Base-by-base conservation (phyloP, 1,140 invertebrate genomes). In the Druon quercuslanigerum region DNA sequence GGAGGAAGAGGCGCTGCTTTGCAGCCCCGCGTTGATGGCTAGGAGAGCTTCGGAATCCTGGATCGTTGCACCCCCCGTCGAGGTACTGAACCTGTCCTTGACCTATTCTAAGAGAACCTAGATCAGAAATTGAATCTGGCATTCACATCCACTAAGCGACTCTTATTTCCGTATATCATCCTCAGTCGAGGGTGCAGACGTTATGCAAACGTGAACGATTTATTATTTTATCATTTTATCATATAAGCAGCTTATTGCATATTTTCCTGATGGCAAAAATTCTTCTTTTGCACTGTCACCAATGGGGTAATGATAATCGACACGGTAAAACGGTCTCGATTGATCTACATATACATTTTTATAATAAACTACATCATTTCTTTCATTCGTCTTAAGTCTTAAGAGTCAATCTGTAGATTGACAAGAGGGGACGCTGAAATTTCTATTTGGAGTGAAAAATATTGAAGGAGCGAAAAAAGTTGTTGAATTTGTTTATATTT, bases 1-100 rank as follows among this genome's bases (percentile, higher is more conserved):
- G 82, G 96, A 97, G 87, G 96, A 97, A 82, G 96, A 96, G 88
- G 95, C 96, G 83, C 92, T 97, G 81, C 93, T 96, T 92, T 96
- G 95, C 92, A 96, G 96, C 81, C 96, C 96, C 56, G 96, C 96
- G 52, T 92, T 97, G 56, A 93, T 97, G 92, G 96, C 96, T 56
- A 92, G 96, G 56, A 92, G 96, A 72, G 96, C 96, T 33, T 96
- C 95, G 16, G 96, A 96, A 85, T 96, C 95, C 85, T 97, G 96
- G 96, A 97, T 96, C 74, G 94, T 95, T 78, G 95, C 96, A 71
- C 95, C 96, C 84, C 96, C 95, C 50, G 93, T 96, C 57, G 95
- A 96, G 96, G 96, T 96, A 94, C 72, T 66, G 25, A 66, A 20
- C 6, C 9, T 33, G 57, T 66, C 25, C 60, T 66, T 40, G 25